Evolutionary conservation across 2,113 vertebrate species (phyloP).

Genomic region (Chascanopsetta lugubris): DNA sequence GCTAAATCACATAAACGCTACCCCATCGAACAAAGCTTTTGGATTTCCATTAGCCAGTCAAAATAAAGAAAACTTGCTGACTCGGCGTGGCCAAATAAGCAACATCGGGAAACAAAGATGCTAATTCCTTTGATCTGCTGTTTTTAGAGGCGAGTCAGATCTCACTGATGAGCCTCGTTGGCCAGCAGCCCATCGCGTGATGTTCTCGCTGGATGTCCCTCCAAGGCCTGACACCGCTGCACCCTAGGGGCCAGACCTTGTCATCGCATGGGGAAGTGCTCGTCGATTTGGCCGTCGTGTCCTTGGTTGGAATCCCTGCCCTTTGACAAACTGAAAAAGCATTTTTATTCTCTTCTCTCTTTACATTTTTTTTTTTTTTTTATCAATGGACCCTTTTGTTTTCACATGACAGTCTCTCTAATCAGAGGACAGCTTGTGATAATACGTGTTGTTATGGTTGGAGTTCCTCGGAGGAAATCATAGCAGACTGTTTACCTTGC

Average conservation of each 20-base stretch:
- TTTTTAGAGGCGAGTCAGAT: slow-evolving; percentile 66
- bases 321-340: slow-evolving; percentile 56
- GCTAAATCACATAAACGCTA: no score
- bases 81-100: slow-evolving; percentile 58
- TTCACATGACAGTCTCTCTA: slow-evolving; percentile 56
- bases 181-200: slow-evolving; percentile 57
- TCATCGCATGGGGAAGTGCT: slow-evolving; percentile 59
- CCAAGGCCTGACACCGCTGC: slow-evolving; percentile 46
- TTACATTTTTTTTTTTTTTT: neutral
- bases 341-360: slow-evolving; percentile 34
- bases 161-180: slow-evolving; percentile 51
- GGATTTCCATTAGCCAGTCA: slow-evolving; percentile 71
- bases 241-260: slow-evolving; percentile 54
- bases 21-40: slow-evolving; percentile 65
- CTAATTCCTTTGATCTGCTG: slow-evolving; percentile 41
- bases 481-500: slow-evolving; percentile 65
- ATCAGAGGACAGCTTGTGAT: slow-evolving; percentile 58
- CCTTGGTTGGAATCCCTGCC: slow-evolving; percentile 53
- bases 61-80: slow-evolving; percentile 67
- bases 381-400: slow-evolving; percentile 38
- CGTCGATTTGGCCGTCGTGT: slow-evolving; percentile 39
- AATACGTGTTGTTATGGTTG: slow-evolving; percentile 65
- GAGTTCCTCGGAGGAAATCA: slow-evolving; percentile 59
- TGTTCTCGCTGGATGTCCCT: slow-evolving; percentile 56
- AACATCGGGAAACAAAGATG: slow-evolving; percentile 54